These are phyloP conservation scores for Heteromormyrus szaboi DNA, from an alignment of 2,797 vertebrate genomes.

Conservation along the genomic window DNA sequence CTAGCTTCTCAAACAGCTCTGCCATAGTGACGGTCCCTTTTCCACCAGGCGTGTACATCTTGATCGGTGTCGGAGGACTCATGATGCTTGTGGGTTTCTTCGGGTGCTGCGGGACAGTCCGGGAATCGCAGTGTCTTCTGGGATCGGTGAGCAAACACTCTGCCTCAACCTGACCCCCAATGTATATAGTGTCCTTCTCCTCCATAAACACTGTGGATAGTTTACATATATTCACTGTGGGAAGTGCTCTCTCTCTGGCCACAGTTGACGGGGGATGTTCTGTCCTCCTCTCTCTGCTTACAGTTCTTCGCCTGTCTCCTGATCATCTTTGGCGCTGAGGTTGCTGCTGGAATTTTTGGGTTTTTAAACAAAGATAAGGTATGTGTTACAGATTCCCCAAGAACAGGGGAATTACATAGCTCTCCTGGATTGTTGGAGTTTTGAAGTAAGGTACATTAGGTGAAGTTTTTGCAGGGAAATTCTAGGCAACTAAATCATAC, in stretches of 20 bases:
- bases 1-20: background rate
- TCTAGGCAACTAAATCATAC: background rate
- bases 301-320: constrained; percentile 93
- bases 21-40: background rate
- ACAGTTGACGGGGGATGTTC: background rate
- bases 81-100: constrained; percentile 95
- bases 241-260: background rate
- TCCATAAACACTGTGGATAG: background rate
- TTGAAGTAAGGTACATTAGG: background rate
- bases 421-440: background rate
- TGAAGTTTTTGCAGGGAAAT: background rate
- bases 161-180: background rate
- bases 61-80: constrained; percentile 80
- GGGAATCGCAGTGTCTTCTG: constrained; percentile 91
- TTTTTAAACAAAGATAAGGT: constrained; percentile 85
- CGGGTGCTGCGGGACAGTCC: constrained; percentile 87
- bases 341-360: constrained; percentile 89
- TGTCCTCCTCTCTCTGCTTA: constrained; percentile 30
- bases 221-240: background rate
- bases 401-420: background rate
- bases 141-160: constrained; percentile 74
- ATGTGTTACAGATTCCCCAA: constrained; percentile 12
- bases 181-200: background rate
- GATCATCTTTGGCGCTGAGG: constrained; percentile 91
- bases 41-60: constrained; percentile 78